Evolutionary conservation across 2,797 vertebrate species (phyloP).

Genomic region (Lepus oiostolus): DNA sequence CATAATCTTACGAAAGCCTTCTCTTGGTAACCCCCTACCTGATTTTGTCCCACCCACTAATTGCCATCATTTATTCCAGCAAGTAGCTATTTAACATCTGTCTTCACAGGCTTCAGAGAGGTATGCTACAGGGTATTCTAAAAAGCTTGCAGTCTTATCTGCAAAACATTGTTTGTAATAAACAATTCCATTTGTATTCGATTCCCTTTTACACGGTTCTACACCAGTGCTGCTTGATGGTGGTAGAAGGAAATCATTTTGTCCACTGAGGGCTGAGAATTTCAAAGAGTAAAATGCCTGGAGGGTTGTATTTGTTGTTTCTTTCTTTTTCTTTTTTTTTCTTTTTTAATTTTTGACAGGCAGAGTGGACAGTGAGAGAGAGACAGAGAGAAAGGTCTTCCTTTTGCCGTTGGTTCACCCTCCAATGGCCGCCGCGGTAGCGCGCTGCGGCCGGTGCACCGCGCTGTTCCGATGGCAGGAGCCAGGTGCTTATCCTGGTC

Average conservation of each 20-base stretch:
- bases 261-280: background rate
- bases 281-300: background rate
- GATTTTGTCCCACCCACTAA: background rate
- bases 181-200: background rate
- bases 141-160: background rate
- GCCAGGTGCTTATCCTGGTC: no score
- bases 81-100: background rate
- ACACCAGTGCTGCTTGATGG: background rate
- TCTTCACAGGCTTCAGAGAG: background rate
- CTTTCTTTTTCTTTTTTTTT: no score
- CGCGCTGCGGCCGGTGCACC: no score
- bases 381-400: no score
- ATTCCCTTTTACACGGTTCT: background rate
- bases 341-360: no score
- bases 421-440: no score
- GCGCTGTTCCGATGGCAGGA: no score
- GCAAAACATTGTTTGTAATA: background rate
- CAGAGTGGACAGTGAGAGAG: no score
- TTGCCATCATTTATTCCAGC: background rate
- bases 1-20: background rate
- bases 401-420: no score
- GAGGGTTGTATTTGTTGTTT: background rate
- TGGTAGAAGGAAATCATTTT: background rate
- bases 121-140: no score
- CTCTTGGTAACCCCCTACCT: background rate